Conservation (phyloP, 2,888 invertebrate genomes). For the Phania funesta region DNA sequence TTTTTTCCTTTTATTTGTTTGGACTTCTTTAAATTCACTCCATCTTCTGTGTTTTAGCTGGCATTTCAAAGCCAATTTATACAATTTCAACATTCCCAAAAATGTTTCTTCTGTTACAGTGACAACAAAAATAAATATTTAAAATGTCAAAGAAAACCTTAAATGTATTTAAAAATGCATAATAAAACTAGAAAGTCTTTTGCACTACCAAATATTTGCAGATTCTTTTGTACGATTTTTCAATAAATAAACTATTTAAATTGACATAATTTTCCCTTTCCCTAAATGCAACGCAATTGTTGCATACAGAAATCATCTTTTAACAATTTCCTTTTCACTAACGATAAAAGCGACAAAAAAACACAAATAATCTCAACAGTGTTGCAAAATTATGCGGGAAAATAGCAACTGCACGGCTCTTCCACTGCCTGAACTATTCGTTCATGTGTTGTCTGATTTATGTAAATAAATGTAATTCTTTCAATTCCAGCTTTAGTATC, state of each 20-base stretch:
- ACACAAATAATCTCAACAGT: conserved; percentile 16
- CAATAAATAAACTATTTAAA: conserved; percentile 17
- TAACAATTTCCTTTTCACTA: conserved; percentile 42
- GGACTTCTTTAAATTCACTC: too few species aligned
- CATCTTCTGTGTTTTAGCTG: too few species aligned
- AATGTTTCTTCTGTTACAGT: too few species aligned
- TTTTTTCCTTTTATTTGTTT: too few species aligned
- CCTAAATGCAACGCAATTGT: conserved; percentile 15
- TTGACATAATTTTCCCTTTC: conserved; percentile 51
- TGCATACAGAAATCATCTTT: conserved; percentile 18
- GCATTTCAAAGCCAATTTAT: too few species aligned
- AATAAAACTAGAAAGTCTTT: too few species aligned
- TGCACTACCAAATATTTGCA: too few species aligned
- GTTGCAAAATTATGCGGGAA: conserved; percentile 50
- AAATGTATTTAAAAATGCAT: too few species aligned
- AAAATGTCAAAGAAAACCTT: too few species aligned
- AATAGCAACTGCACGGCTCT: neutral
- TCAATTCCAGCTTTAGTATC: conserved; percentile 31
- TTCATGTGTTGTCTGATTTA: conserved; percentile 34
- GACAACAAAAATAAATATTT: too few species aligned
- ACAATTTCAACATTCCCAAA: too few species aligned
- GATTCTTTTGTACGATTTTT: too few species aligned
- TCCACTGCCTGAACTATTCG: neutral
- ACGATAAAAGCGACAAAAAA: neutral
- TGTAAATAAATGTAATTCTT: conserved; percentile 22